Conservation (phyloP, 2,113 vertebrate genomes). For the Pantherophis guttatus region DNA sequence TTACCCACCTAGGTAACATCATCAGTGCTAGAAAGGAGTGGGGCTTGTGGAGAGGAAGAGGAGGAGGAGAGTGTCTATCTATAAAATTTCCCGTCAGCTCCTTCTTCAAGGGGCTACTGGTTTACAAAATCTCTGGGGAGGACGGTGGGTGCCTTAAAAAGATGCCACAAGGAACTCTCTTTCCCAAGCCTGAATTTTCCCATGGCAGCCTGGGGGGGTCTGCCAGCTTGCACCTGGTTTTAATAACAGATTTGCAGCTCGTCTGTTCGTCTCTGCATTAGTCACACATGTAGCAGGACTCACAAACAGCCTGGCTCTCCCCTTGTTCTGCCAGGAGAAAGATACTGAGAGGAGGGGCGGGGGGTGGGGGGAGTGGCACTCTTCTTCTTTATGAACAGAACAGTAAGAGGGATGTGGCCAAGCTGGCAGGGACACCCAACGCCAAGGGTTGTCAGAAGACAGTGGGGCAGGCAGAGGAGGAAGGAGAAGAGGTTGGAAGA, state of each 20-base stretch:
- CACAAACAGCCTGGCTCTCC: fast-evolving
- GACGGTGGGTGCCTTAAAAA: background rate
- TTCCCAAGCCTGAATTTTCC: background rate
- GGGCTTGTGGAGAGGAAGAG: too few species aligned
- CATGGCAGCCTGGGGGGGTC: background rate
- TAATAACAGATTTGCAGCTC: background rate
- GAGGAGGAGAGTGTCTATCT: background rate
- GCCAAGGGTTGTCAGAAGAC: too few species aligned
- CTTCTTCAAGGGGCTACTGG: background rate
- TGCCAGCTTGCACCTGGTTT: constrained; percentile 27
- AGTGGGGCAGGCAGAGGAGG: background rate
- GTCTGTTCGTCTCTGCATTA: background rate
- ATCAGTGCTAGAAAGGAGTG: background rate
- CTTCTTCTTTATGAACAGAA: background rate
- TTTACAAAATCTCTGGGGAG: background rate
- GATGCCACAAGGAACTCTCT: background rate
- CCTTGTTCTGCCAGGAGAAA: background rate
- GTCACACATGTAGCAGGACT: background rate
- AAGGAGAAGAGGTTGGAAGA: background rate
- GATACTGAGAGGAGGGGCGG: too few species aligned
- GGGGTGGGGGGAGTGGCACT: too few species aligned
- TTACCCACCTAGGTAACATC: background rate
- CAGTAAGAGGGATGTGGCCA: background rate
- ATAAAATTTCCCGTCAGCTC: background rate
- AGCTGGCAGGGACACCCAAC: background rate